Evolutionary conservation across 2,888 invertebrate species (phyloP).

Genomic region (Patella depressa): DNA sequence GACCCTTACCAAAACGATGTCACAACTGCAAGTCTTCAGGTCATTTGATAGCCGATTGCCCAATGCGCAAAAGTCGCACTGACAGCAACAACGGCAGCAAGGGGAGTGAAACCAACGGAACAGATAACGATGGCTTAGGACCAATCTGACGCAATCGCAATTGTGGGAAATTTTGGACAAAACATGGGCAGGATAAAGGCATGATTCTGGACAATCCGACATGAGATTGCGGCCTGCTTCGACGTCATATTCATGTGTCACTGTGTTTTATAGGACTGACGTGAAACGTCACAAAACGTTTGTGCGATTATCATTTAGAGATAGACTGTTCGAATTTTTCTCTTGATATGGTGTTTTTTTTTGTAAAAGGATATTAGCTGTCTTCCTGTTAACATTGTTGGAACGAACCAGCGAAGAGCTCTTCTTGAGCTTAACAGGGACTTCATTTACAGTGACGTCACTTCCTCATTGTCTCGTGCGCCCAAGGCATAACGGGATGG

Average conservation of each 20-base stretch:
- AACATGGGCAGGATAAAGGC: constrained; percentile 10
- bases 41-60: constrained; percentile 92
- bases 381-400: constrained; percentile 11
- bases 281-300: constrained; percentile 11
- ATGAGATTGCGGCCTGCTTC: constrained; percentile 7
- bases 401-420: constrained; percentile 5
- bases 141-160: background rate
- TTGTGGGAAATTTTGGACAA: background rate
- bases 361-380: constrained; percentile 7
- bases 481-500: background rate
- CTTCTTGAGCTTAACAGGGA: background rate
- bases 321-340: constrained; percentile 6
- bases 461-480: constrained; percentile 9
- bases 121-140: constrained; percentile 12
- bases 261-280: constrained; percentile 6
- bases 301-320: constrained; percentile 10
- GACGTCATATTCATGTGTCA: constrained; percentile 11
- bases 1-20: constrained; percentile 91
- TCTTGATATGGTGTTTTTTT: constrained; percentile 10
- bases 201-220: background rate
- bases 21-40: constrained; percentile 90
- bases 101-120: constrained; percentile 32
- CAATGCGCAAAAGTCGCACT: constrained; percentile 66
- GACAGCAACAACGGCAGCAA: constrained; percentile 35
- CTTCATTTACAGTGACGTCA: constrained; percentile 4